A percentile compares a stretch with the other conserved stretches of the same genome.
Evolutionary conservation across 2,113 vertebrate species (phyloP).

Genomic region (Oenanthe oenanthe): DNA sequence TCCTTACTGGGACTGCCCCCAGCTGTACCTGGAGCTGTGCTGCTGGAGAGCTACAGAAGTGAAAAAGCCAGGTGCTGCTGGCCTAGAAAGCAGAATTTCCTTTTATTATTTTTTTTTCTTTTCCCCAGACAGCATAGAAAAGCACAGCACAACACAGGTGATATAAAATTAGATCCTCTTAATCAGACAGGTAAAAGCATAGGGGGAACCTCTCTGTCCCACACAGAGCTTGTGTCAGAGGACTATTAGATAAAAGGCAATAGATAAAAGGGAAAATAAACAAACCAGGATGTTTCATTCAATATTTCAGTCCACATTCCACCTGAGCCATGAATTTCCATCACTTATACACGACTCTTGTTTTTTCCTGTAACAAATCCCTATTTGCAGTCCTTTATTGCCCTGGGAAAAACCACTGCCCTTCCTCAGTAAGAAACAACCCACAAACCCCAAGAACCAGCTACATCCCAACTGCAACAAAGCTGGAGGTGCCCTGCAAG

Average conservation of each 20-base stretch:
- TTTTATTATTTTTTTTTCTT: neutral
- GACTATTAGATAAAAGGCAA: neutral
- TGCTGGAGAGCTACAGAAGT: neutral
- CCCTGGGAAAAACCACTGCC: neutral
- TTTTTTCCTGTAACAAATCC: neutral
- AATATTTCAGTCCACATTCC: neutral
- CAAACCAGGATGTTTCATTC: neutral
- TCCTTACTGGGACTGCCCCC: neutral
- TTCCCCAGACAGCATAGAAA: neutral
- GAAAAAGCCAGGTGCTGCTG: neutral
- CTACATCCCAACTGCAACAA: neutral
- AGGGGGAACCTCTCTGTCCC: neutral
- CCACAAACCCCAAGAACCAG: neutral
- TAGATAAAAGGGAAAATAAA: neutral
- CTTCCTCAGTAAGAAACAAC: neutral
- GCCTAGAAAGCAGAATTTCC: neutral
- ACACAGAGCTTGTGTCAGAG: neutral
- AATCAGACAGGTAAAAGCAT: neutral
- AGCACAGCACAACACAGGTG: neutral
- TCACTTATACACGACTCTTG: rapidly evolving
- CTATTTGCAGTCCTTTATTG: neutral
- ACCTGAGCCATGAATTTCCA: neutral
- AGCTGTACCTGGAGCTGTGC: neutral
- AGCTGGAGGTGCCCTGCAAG: neutral
- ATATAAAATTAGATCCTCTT: neutral